Percentiles rank a stretch among this genome's conserved stretches.
phyloP scores from a whole-genome alignment of 2,888 invertebrate genomes.

The Eristalinus aeneus region DNA sequence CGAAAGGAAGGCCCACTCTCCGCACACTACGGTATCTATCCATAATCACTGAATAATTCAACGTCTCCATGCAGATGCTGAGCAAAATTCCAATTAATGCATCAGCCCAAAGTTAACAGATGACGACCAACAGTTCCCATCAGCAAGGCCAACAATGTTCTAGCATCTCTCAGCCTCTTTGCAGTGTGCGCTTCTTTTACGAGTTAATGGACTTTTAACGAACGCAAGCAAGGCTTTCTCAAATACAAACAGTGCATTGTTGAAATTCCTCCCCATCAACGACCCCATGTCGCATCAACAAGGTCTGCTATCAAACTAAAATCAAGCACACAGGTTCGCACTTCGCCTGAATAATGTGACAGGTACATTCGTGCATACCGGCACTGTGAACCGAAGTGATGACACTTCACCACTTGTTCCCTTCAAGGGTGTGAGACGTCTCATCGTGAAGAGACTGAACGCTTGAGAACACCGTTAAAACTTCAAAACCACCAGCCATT shows the following conservation, averaged over 20 bases:
- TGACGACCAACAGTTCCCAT: too few species aligned
- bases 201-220: not conserved
- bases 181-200: not conserved
- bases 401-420: not conserved
- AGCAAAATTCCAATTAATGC: too few species aligned
- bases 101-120: too few species aligned
- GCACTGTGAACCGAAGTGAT: not conserved
- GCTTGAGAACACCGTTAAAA: not conserved
- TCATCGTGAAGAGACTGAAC: not conserved
- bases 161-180: not conserved
- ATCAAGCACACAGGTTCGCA: not conserved
- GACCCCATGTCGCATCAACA: not conserved
- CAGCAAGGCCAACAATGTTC: too few species aligned
- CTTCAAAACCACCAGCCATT: not conserved
- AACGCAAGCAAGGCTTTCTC: not conserved
- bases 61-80: too few species aligned
- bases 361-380: not conserved
- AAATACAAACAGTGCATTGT: not conserved
- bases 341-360: not conserved
- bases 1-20: too few species aligned
- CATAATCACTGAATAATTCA: too few species aligned
- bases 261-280: not conserved
- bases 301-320: not conserved
- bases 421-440: not conserved
- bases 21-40: too few species aligned